These are phyloP conservation scores for Nasalis larvatus DNA, from an alignment of 2,113 vertebrate genomes.

Conservation along the genomic window DNA sequence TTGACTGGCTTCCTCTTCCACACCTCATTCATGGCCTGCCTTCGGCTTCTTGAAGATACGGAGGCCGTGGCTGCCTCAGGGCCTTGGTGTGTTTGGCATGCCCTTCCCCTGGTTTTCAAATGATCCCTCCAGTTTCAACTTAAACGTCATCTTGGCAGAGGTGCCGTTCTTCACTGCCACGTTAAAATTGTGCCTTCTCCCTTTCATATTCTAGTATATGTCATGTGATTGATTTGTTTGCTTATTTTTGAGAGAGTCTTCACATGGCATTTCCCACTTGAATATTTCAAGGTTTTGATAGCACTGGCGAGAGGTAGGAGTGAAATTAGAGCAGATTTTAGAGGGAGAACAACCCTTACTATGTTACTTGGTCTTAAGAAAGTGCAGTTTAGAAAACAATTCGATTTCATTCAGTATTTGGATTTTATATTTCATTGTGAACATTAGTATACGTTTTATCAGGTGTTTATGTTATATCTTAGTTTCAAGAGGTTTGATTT, in stretches of 20 bases:
- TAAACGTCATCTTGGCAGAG: not conserved
- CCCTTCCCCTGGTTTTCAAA: not conserved
- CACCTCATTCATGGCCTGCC: not conserved
- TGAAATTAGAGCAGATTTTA: not conserved
- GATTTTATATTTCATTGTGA: conserved; percentile 24
- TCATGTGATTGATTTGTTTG: not conserved
- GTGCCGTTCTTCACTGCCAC: not conserved
- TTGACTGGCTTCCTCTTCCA: not conserved
- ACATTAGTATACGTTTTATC: not conserved
- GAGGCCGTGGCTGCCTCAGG: not conserved
- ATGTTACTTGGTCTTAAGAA: not conserved
- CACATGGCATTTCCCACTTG: not conserved
- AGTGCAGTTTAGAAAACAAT: not conserved
- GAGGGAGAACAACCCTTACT: not conserved
- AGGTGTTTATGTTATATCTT: conserved; percentile 2
- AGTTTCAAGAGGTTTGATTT: not conserved
- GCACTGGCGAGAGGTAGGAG: not conserved
- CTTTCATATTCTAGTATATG: not conserved
- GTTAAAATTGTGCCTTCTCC: not conserved
- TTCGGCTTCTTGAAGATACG: not conserved
- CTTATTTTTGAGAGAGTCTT: not conserved
- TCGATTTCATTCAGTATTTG: not conserved
- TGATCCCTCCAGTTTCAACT: not conserved
- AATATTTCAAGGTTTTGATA: not conserved
- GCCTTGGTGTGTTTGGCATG: not conserved